Base-by-base conservation (phyloP, 2,888 invertebrate genomes). In the Harmothoe impar region DNA sequence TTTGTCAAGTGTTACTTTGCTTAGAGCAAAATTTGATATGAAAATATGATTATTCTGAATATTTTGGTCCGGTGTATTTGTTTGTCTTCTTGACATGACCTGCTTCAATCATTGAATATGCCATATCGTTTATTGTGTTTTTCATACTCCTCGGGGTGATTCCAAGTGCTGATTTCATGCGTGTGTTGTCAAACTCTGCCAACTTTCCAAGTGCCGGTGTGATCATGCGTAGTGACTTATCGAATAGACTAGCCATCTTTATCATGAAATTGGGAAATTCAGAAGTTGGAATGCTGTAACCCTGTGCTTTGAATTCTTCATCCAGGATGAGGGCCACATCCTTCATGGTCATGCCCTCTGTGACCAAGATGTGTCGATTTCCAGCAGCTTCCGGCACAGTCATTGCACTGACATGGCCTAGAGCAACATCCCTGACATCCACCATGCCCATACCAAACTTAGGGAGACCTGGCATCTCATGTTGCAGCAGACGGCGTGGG, bases 401-500 rank as follows among this genome's bases (percentile, higher is more conserved):
- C 90, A 92, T 91, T 31, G 91, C 92, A 33, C n/a, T 43, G 29
- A 92, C 25, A 91, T 92, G 92, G n/a, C 92, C 92, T 10, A 35
- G 23, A 52, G 92, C 96, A 0, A 96, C 96, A 93, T 97, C 96
- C 77, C 96, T 94, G 0, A 97, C 96, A 94, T 97, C 97, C 91
- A 96, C 96, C 62, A 96, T 92, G 12, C 95, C 94, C 92, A 96
- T 95, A 92, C 95, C 95, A 72, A 96, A 94, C 91, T 96, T 95
- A 7, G 96, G 95, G 31, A 96, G 92, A 90, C 95, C 94, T 31
- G 96, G 96, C 93, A 95, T 94, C 56, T 94, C 93, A 29, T 95
- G 92, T 88, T 95, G 95, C 92, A 96, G 68, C 89, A 95, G 91
- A 23, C 94, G 92, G 91, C 95, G 95, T 10, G 94, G 90, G 90